Evolutionary conservation across 2,888 invertebrate genomes (phyloP), one percentile per base, ranked within the genome.

Genomic region (Lissonota sp.): DNA sequence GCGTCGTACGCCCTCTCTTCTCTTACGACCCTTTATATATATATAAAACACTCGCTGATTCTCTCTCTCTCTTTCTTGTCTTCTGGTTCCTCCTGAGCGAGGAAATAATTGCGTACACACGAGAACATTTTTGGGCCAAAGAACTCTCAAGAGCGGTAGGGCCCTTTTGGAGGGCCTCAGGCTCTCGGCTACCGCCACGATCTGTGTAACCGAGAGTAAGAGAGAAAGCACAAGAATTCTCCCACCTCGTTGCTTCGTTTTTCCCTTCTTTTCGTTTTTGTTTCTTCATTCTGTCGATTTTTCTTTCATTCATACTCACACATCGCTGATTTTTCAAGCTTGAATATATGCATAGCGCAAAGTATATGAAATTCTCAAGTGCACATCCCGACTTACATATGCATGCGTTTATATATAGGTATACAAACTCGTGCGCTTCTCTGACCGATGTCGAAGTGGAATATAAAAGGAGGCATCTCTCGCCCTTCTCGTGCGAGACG

Each of bases 91-190:
- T 58, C 44, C 57, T 51, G 51, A 39, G 70, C 58, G 79, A 66
- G 70, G 64, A 71, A 80, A 75, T 80, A 80, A 80, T 75, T 75
- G 79, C 75, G 79, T 53, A 55, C 71, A 42, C 73, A 63, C 73
- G 69, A 57, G 69, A 57, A 77, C 46, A 69, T 80, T 80, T 80
- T 80, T 79, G 79, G 75, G 71, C 70, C 62, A 80, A 75, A 80
- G 75, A 80, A 75, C 71, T 71, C 53, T 75, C 55, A 64, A 66
- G 74, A 79, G 58, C 7, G 70, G 26, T 7, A 42, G 16, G 14
- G 26, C 26, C 26, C 26, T 44, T 46, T 46, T 10, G 69, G 55
- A 71, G 57, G 26, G 46, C 80, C 75, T 67, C 71, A 55, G 80
- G 75, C 80, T 71, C 71, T 75, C 62, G 75, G 75, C 80, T 80